Conservation (phyloP, 2,888 invertebrate species). For the Tiliacea aurago region DNA sequence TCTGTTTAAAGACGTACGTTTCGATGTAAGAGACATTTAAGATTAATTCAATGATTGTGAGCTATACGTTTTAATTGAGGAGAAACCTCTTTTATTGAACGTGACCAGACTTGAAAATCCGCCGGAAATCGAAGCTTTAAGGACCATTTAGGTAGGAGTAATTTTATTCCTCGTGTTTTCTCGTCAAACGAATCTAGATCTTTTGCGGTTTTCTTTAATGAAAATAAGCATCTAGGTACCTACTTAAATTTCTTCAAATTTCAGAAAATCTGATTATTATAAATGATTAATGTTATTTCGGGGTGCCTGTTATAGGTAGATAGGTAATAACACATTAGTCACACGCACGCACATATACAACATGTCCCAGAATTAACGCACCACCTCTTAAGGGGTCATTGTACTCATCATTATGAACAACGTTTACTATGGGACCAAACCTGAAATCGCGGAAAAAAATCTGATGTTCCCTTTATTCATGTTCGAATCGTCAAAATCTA, state of each 20-base stretch:
- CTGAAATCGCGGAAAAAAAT: too few species aligned
- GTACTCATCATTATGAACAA: too few species aligned
- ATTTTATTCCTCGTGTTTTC: not conserved
- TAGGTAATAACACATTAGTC: not conserved
- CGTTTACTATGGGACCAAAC: too few species aligned
- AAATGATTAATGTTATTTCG: too few species aligned
- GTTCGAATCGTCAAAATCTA: too few species aligned
- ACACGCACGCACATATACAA: not conserved
- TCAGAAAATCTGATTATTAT: not conserved
- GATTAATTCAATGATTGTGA: slow-evolving; percentile 40
- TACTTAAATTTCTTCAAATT: not conserved
- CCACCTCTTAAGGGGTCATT: too few species aligned
- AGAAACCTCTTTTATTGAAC: not conserved
- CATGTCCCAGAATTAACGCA: too few species aligned
- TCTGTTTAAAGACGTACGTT: slow-evolving; percentile 62
- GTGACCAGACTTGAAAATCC: not conserved
- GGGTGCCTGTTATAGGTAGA: too few species aligned
- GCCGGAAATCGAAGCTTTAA: slow-evolving; percentile 1
- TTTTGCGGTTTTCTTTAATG: too few species aligned
- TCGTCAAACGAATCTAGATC: not conserved
- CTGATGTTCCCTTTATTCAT: too few species aligned
- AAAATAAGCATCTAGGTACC: not conserved
- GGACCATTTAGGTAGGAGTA: not conserved
- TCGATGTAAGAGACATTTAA: slow-evolving; percentile 63
- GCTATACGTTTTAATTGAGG: slow-evolving; percentile 28